Evolutionary conservation across 2,888 invertebrate species (phyloP), one percentile per base, ranked within the genome.

Genomic region (Folsomia manolachei): DNA sequence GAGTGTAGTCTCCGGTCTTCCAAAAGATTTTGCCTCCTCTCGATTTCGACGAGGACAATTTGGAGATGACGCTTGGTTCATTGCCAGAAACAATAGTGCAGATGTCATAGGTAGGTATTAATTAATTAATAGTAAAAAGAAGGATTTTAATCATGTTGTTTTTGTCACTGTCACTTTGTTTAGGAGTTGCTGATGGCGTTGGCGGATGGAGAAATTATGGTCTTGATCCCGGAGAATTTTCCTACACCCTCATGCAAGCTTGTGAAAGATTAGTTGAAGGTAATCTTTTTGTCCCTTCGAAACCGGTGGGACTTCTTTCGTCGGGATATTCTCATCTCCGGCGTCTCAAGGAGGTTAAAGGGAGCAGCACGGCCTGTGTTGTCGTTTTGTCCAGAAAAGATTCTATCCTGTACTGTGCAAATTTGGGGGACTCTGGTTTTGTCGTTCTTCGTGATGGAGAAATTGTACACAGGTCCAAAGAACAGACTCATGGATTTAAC

Each of bases 401-500:
- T 82, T 90, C 90, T 83, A 92, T 91, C 79, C 89, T 98, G 83
- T 94, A 96, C 82, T 93, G 97, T 18, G 97, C 97, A 68, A 98
- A 98, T 86, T 93, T 98, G 81, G 98, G 98, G n/a, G 98, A 98
- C 86, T 97, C 97, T 83, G 98, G 98, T 18, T 97, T 95, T 85
- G 91, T 97, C 86, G 91, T 98, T 69, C 92, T 95, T 71, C 88
- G 96, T 24, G 88, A 89, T 67, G 95, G 95, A 23, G 88, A 90
- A 81, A 90, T 98, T 23, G 91, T 98, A 26, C 93, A 95, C 83
- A 90, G 94, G 76, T 97, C 97, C 2, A 93, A 93, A 82, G 98
- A 98, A 84, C 98, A 98, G 83, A 96, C 97, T 82, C 98, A 98
- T 85, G 97, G 97, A 86, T 98, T 98, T 85, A 98, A 98, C 86